Conservation (phyloP, 2,113 vertebrate genomes). For the Hydrochoerus hydrochaeris region DNA sequence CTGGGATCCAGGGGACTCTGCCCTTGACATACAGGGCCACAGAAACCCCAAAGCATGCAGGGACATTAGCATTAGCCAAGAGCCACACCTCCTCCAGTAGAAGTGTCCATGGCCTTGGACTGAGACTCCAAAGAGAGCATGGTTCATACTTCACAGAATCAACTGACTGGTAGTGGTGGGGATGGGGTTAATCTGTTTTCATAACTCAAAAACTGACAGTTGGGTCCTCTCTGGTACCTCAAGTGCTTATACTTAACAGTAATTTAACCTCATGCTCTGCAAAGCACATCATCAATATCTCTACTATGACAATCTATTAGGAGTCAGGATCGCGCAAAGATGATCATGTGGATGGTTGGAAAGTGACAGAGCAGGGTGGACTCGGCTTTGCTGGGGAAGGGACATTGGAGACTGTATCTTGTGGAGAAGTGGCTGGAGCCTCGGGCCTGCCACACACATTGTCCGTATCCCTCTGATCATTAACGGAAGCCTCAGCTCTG, state of each 20-base stretch:
- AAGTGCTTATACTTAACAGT: background rate
- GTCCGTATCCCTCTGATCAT: too few relatives aligned
- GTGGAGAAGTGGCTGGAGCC: too few relatives aligned
- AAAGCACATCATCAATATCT: background rate
- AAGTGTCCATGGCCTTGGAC: background rate
- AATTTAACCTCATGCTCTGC: background rate
- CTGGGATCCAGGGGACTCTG: background rate
- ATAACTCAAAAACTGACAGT: background rate
- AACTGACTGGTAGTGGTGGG: too few relatives aligned
- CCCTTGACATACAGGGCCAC: too few relatives aligned
- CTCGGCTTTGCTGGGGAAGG: background rate
- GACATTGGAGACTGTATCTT: fast-evolving
- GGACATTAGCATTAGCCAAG: too few relatives aligned
- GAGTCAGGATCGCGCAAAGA: background rate
- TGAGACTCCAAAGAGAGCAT: background rate
- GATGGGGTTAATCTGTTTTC: background rate
- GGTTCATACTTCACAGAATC: too few relatives aligned
- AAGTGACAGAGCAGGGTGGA: background rate
- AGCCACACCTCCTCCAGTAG: background rate
- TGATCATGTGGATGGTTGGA: background rate
- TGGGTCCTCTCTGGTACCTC: background rate
- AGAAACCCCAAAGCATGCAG: background rate
- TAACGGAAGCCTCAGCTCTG: background rate
- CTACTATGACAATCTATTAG: background rate
- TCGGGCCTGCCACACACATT: background rate